phyloP scores from a whole-genome alignment of 2,797 vertebrate species.

The Melanotaenia boesemani region DNA sequence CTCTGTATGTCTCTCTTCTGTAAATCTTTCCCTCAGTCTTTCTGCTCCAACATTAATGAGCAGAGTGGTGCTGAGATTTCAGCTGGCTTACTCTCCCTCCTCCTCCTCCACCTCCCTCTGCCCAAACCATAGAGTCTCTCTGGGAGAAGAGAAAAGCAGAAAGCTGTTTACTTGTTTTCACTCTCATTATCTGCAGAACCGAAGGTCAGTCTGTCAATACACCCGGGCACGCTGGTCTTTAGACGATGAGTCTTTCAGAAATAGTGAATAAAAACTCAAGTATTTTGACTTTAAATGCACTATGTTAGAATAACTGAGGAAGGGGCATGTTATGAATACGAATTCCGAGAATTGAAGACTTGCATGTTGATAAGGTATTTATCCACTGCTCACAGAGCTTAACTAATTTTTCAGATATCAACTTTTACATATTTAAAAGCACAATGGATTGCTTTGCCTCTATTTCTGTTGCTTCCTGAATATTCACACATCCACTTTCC shows the following conservation, averaged over 20 bases:
- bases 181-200: slow-evolving; percentile 59
- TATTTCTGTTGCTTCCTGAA: neutral
- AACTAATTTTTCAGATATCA: slow-evolving; percentile 57
- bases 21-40: slow-evolving; percentile 7
- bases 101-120: slow-evolving; percentile 19
- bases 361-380: slow-evolving; percentile 56
- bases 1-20: slow-evolving; percentile 5
- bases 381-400: slow-evolving; percentile 27
- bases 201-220: slow-evolving; percentile 64
- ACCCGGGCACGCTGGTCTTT: slow-evolving; percentile 33
- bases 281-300: slow-evolving; percentile 23
- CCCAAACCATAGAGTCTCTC: slow-evolving; percentile 15
- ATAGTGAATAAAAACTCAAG: slow-evolving; percentile 31
- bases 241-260: slow-evolving; percentile 39
- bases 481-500: neutral
- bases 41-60: slow-evolving; percentile 40
- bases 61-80: slow-evolving; percentile 23
- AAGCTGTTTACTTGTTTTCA: slow-evolving; percentile 62
- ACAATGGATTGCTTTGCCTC: neutral
- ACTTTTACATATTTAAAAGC: slow-evolving; percentile 56
- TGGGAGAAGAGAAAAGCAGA: slow-evolving; percentile 30
- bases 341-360: slow-evolving; percentile 33
- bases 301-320: slow-evolving; percentile 39
- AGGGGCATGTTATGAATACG: slow-evolving; percentile 42
- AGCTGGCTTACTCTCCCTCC: neutral